phyloP scores from a whole-genome alignment of 2,888 invertebrate species.

The Troides oblongomaculatus region DNA sequence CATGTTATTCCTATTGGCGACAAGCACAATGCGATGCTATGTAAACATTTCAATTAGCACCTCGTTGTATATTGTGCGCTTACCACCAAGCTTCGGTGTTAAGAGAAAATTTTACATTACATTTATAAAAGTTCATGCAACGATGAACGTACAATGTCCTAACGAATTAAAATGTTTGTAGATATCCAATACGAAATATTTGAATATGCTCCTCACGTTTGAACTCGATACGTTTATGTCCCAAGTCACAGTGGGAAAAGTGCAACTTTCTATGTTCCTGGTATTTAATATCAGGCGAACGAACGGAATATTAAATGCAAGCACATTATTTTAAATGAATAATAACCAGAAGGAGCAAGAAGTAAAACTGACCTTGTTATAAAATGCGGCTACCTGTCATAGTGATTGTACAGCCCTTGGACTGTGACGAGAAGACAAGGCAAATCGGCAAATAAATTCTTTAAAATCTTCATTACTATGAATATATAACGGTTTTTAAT shows the following conservation, averaged over 20 bases:
- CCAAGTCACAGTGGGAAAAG: slow-evolving; percentile 67
- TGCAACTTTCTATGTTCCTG: slow-evolving; percentile 64
- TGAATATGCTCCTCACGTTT: slow-evolving; percentile 33
- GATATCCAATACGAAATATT: slow-evolving; percentile 6
- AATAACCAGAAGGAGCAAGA: slow-evolving; percentile 67
- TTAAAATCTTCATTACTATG: slow-evolving; percentile 14
- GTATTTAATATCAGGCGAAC: slow-evolving; percentile 49
- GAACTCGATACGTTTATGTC: slow-evolving; percentile 35
- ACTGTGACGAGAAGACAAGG: slow-evolving; percentile 30
- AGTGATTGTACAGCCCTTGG: slow-evolving; percentile 31
- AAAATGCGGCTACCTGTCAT: slow-evolving; percentile 48
- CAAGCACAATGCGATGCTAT: not conserved
- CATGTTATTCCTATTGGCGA: not conserved
- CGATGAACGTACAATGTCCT: not conserved
- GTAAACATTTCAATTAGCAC: not conserved
- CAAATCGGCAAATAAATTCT: slow-evolving; percentile 9
- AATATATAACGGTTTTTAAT: not conserved
- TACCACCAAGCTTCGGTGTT: not conserved
- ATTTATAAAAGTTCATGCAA: not conserved
- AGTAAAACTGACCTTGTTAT: slow-evolving; percentile 61
- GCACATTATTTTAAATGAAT: slow-evolving; percentile 61
- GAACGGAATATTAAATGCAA: slow-evolving; percentile 61
- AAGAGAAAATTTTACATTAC: not conserved
- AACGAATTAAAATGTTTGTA: not conserved
- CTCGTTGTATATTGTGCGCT: too few relatives aligned